Evolutionary conservation across 2,113 vertebrate species (phyloP).

Genomic region (Psilopogon haemacephalus): DNA sequence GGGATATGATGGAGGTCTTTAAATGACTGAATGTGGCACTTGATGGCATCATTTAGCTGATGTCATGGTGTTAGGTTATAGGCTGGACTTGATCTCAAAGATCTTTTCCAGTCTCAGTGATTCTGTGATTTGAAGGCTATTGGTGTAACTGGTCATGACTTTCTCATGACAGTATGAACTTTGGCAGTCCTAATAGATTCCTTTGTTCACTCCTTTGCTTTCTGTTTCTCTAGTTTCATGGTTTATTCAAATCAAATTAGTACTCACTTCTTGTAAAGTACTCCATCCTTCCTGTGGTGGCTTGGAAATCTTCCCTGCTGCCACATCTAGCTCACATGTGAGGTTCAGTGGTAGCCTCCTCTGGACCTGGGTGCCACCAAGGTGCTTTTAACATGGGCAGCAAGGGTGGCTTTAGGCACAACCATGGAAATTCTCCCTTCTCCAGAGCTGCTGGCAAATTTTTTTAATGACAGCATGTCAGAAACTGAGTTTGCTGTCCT

Average conservation of each 20-base stretch:
- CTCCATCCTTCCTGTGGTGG: background rate
- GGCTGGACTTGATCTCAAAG: too few species aligned
- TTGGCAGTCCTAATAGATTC: background rate
- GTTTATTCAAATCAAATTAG: background rate
- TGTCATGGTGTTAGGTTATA: too few species aligned
- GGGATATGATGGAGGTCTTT: too few species aligned
- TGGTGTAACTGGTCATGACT: background rate
- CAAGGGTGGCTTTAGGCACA: background rate
- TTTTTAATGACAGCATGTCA: background rate
- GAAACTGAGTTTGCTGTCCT: background rate
- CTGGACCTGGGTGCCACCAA: background rate
- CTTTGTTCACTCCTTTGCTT: background rate
- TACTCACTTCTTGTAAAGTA: background rate
- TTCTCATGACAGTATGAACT: background rate
- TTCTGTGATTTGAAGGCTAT: too few species aligned
- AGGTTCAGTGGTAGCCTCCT: background rate
- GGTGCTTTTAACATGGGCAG: background rate
- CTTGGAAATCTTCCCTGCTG: background rate
- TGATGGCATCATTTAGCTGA: too few species aligned
- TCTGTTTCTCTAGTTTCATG: background rate
- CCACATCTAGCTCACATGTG: background rate
- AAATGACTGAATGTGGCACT: too few species aligned
- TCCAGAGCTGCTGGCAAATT: background rate
- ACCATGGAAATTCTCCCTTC: background rate
- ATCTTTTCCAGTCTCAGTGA: too few species aligned